Conservation (phyloP, 2,888 invertebrate genomes). For the Tetanocera ferruginea region DNA sequence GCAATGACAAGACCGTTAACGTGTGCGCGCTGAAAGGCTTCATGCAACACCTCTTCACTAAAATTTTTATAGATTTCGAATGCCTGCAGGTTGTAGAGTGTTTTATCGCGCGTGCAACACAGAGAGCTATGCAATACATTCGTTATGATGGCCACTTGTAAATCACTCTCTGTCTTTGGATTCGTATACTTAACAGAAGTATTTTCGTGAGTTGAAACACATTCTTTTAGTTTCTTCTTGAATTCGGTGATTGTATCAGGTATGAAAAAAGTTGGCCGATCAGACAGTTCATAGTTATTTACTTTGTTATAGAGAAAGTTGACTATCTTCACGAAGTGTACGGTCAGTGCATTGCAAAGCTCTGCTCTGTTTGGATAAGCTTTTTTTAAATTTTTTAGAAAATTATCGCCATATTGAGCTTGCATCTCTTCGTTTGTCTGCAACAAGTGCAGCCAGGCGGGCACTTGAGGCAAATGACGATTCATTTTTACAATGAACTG, state of each 20-base stretch:
- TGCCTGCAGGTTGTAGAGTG: conserved; percentile 76
- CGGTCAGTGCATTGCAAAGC: conserved; percentile 58
- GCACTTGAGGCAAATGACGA: conserved; percentile 74
- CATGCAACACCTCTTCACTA: conserved; percentile 75
- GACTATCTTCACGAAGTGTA: conserved; percentile 67
- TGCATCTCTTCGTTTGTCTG: conserved; percentile 73
- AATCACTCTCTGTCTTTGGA: conserved; percentile 57
- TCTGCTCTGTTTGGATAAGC: conserved; percentile 60
- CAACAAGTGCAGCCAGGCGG: conserved; percentile 75
- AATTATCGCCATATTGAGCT: conserved; percentile 68
- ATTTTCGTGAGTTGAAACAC: conserved; percentile 49
- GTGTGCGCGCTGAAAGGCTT: conserved; percentile 75
- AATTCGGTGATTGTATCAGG: conserved; percentile 66
- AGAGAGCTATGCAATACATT: conserved; percentile 77
- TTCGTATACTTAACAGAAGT: conserved; percentile 56
- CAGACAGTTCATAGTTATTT: conserved; percentile 48
- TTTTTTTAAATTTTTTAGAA: conserved; percentile 63
- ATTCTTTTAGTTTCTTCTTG: conserved; percentile 54
- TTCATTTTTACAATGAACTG: conserved; percentile 75
- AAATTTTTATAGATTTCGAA: conserved; percentile 81
- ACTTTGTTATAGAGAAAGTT: conserved; percentile 60
- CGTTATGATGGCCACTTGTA: conserved; percentile 58
- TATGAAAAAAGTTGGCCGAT: conserved; percentile 53
- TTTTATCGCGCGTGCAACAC: conserved; percentile 74
- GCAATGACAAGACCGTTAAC: conserved; percentile 74